Base-by-base conservation (phyloP, 2,888 invertebrate species). In the Pollenia labialis region DNA sequence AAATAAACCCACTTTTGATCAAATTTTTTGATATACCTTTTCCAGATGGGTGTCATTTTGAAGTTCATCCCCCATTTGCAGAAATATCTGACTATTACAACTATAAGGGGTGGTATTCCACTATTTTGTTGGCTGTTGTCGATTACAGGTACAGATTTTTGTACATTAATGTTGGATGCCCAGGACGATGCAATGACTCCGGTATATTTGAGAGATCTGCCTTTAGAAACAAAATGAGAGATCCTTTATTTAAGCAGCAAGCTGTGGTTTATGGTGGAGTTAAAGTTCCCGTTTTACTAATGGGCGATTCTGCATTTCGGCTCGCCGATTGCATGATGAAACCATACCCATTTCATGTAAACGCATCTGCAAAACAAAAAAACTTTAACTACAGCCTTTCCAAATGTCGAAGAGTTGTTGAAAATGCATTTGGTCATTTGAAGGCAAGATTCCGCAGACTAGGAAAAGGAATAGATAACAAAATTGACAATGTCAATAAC, bases 21-120 rank as follows among this genome's bases (percentile, higher is more conserved):
- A 32, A 14, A 60, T 10, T 60, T 40, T 60, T 60, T 32, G 11
- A 1, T 8, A 23, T 32, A 23, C 10, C 4, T 46, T 23, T 12
- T 69, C 40, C 10, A 72, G 85, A 81, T 72, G 76, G 71, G 6
- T 81, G 77, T 16, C 85, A 85, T 54, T 56, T 81, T 64, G 85
- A 85, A 62, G 54, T 77, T 44, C 16, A 66, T 7, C 66, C 77
- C 14, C 40, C 60, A 10, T 18, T 54, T 32, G 32, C 32, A 32
- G 32, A 32, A 32, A 32, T 6, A 32, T 32, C 32, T 32, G 32
- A 32, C 32, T 76, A 76, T 58, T 69, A 62, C 18, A 85, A 85
- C 56, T 75, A 79, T 42, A 77, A 77, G 16, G 66, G 77, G 1
- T 77, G 77, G 77, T 50, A 68, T 46, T 77, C 66, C 6, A 32